Conservation (phyloP, 2,797 vertebrate genomes). For the Galaxias olidus region DNA sequence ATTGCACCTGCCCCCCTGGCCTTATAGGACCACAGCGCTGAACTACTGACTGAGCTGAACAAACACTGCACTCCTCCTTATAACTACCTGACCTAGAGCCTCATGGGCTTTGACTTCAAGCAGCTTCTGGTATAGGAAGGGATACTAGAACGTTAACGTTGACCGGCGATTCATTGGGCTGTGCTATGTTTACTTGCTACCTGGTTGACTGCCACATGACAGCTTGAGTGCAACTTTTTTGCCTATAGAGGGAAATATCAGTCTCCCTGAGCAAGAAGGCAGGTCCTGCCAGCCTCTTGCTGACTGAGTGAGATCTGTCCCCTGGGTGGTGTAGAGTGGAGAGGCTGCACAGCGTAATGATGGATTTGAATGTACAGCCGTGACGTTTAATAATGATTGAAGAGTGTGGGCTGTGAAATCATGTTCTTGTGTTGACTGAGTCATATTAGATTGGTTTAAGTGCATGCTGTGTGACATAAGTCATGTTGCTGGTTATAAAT, state of each 20-base stretch:
- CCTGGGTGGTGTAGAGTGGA: background rate
- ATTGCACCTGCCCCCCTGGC: background rate
- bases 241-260: too few relatives aligned
- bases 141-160: too few relatives aligned
- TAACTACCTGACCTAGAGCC: background rate
- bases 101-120: background rate
- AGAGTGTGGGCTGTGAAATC: background rate
- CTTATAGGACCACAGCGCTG: background rate
- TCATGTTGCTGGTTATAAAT: too few relatives aligned
- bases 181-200: too few relatives aligned
- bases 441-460: background rate
- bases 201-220: too few relatives aligned
- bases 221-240: conserved; percentile 10
- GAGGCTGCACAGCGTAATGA: conserved; percentile 12
- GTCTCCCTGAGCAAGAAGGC: conserved; percentile 6
- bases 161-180: too few relatives aligned
- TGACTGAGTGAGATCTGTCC: conserved; percentile 16
- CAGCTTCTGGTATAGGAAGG: too few relatives aligned
- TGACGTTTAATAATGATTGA: background rate
- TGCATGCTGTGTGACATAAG: background rate
- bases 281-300: conserved; percentile 3
- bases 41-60: background rate
- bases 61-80: background rate
- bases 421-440: background rate
- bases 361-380: background rate